These are phyloP conservation scores for Leptogaster cylindrica DNA, from an alignment of 2,888 invertebrate species.

Conservation along the genomic window DNA sequence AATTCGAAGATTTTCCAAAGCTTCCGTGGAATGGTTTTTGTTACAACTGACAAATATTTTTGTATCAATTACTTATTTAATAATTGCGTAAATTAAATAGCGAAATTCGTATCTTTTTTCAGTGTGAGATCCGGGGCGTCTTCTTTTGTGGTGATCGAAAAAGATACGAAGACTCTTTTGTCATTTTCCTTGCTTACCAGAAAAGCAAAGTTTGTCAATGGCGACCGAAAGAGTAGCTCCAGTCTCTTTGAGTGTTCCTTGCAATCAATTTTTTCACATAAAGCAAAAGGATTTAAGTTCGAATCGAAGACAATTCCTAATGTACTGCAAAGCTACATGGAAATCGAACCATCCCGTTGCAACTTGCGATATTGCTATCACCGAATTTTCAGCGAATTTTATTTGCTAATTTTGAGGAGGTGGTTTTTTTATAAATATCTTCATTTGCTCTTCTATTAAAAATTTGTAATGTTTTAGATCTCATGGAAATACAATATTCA, in stretches of 20 bases:
- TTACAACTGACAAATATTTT: too few relatives aligned
- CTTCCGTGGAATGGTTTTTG: too few relatives aligned
- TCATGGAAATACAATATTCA: neutral
- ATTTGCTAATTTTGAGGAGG: neutral
- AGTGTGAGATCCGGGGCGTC: too few relatives aligned
- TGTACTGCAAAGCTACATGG: neutral
- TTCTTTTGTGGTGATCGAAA: too few relatives aligned
- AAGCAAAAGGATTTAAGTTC: neutral
- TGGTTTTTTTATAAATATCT: neutral
- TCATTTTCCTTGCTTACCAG: too few relatives aligned
- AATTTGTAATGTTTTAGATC: neutral
- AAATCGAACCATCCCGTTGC: neutral
- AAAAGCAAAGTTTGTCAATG: too few relatives aligned
- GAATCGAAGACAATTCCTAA: neutral
- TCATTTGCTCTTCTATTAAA: neutral
- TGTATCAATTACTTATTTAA: too few relatives aligned
- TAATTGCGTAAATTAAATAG: too few relatives aligned
- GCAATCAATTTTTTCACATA: neutral
- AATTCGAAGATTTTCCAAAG: too few relatives aligned
- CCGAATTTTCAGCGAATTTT: neutral
- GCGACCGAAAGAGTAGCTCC: neutral
- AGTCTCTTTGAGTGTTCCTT: neutral
- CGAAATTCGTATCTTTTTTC: too few relatives aligned
- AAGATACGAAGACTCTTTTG: too few relatives aligned
- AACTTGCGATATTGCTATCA: neutral